Conservation (phyloP, 2,888 invertebrate species). For the Lochmaea capreae region DNA sequence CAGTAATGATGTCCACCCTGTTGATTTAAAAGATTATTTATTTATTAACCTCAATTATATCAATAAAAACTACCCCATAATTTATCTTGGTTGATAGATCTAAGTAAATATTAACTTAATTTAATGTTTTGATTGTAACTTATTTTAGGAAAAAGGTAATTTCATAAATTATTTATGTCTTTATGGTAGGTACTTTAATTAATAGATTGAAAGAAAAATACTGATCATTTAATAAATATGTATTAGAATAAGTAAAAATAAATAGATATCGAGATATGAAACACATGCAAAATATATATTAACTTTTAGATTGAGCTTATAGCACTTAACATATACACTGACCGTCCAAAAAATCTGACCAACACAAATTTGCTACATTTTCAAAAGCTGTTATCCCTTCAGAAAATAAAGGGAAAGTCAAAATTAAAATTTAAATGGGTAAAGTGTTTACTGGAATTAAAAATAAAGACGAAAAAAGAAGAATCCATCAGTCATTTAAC, state of each 20-base stretch:
- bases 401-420: too few species aligned
- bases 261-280: too few species aligned
- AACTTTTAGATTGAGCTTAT: too few species aligned
- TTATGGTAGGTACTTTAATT: not conserved
- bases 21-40: not conserved
- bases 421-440: too few species aligned
- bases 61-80: not conserved
- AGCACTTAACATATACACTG: too few species aligned
- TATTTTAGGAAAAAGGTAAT: not conserved
- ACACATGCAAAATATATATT: too few species aligned
- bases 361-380: too few species aligned
- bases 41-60: not conserved
- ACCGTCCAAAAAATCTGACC: too few species aligned
- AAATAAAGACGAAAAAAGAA: not conserved
- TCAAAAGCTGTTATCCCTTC: too few species aligned
- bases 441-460: too few species aligned
- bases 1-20: not conserved
- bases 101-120: slow-evolving; percentile 12
- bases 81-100: not conserved
- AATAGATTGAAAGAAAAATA: not conserved
- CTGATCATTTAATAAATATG: not conserved
- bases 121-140: not conserved
- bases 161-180: not conserved
- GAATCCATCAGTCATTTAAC: not conserved
- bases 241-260: not conserved